Evolutionary conservation across 2,113 vertebrate genomes (phyloP), one percentile per base, ranked within the genome.

Genomic region (Platanista minor): DNA sequence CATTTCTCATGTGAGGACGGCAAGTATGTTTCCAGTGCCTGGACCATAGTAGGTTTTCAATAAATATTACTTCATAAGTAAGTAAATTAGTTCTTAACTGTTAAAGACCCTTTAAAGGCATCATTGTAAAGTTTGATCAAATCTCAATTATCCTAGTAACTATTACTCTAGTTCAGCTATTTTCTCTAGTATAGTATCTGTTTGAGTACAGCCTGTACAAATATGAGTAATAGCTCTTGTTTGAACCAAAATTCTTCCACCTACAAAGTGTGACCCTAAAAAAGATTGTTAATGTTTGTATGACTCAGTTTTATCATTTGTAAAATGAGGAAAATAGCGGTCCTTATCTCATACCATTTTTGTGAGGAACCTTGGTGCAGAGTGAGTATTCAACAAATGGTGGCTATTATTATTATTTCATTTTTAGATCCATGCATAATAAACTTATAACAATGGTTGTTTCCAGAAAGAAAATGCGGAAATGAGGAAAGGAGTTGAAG

Each of bases 391-490:
- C 62, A 91, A 71, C 20, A 78, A 74, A 84, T 84, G 36, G 62
- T 84, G 46, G 20, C 29, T 52, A 61, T 78, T 77, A 39, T 41
- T 67, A 71, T 95, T 54, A 31, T 27, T 83, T 96, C 6, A 33
- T 33, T 72, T 89, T 86, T 84, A 81, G 8, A 49, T 92, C n/a
- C 80, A 86, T 57, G 36, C 21, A 27, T 59, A 93, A 61, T 43
- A 93, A 92, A 80, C 7, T 78, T 90, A 12, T 39, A 67, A 80
- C 33, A 85, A 21, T 75, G 59, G 15, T 8, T 90, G 6, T 23
- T 94, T 97, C 66, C 61, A 29, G 49, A 75, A 96, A 78, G 69
- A 78, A 92, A 91, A 52, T 27, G 11, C 8, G n/a, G 92, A 77
- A 9, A 33, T 90, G 27, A 81, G 43, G 7, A 85, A 91, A 77